These are phyloP conservation scores for Tyrannus savana DNA, from an alignment of 2,113 vertebrate genomes.

Conservation along the genomic window DNA sequence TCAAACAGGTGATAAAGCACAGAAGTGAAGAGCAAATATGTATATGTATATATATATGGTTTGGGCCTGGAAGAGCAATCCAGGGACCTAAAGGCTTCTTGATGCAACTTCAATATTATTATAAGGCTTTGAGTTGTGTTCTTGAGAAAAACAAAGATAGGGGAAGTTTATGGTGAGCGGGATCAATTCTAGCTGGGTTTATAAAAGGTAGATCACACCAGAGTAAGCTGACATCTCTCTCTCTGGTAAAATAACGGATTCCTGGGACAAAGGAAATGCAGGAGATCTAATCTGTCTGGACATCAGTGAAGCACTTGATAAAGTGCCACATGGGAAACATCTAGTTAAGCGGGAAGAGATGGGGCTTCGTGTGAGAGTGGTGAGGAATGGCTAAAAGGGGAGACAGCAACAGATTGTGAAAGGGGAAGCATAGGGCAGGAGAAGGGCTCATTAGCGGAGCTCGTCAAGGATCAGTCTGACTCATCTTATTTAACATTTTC, in stretches of 20 bases:
- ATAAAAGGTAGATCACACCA: neutral
- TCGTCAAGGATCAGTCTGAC: constrained; percentile 63
- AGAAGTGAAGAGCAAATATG: neutral
- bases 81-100: neutral
- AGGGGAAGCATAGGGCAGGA: constrained; percentile 59
- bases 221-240: neutral
- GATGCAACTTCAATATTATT: constrained; percentile 10
- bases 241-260: neutral
- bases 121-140: neutral
- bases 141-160: neutral
- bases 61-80: neutral
- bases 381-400: constrained; percentile 65
- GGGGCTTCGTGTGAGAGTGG: constrained; percentile 11
- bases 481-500: constrained; percentile 71
- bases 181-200: neutral
- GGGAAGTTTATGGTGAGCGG: neutral
- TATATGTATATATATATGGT: neutral
- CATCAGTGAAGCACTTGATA: neutral
- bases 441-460: constrained; percentile 65
- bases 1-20: neutral
- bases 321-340: constrained; percentile 53
- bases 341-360: constrained; percentile 41
- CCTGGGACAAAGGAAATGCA: neutral
- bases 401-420: constrained; percentile 32
- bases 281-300: constrained; percentile 35